phyloP scores from a whole-genome alignment of 2,888 invertebrate genomes.

The Rhagonycha lutea region DNA sequence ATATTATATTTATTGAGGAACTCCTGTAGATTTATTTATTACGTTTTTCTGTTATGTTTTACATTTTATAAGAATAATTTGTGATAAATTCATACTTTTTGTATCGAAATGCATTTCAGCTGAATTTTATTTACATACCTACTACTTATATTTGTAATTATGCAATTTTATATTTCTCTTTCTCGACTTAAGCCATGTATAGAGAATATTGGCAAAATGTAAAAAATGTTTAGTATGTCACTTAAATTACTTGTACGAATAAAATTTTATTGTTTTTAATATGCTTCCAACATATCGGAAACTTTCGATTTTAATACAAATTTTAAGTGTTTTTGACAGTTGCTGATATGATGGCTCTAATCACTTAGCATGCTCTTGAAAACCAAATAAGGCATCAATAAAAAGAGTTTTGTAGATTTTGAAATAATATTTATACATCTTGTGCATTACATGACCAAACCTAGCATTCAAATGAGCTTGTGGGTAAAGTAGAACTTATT shows the following conservation, averaged over 20 bases:
- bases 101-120: neutral
- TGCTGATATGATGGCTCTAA: neutral
- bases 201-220: neutral
- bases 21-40: neutral
- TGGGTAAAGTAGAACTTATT: no score
- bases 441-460: no score
- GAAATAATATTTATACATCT: no score
- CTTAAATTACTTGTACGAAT: neutral
- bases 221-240: neutral
- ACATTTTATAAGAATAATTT: neutral
- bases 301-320: neutral
- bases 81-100: neutral
- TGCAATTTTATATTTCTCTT: neutral
- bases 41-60: neutral
- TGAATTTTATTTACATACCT: neutral
- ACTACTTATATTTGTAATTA: neutral
- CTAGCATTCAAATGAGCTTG: no score
- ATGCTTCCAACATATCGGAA: no score
- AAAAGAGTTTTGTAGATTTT: no score
- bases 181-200: neutral
- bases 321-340: neutral
- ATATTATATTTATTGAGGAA: no score
- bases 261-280: neutral
- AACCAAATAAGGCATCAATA: neutral
- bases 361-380: neutral